Evolutionary conservation across 1,140 invertebrate species (phyloP), one percentile per base, ranked within the genome.

Genomic region (Monochamus saltuarius): DNA sequence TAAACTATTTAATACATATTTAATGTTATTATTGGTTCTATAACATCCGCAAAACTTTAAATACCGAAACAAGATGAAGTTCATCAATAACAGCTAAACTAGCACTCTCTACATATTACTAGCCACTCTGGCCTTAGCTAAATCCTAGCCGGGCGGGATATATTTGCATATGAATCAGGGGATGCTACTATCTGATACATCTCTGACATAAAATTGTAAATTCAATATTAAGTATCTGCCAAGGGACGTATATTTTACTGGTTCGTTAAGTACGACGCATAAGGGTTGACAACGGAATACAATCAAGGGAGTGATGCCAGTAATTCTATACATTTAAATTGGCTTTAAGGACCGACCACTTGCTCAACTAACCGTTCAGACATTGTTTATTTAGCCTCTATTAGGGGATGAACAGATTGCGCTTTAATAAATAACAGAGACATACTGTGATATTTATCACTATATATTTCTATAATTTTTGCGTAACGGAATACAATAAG

Each of bases 291-390:
- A 59, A 67, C 63, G 65, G 57, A 55, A 64, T 70, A 53, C 61
- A 70, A 70, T 68, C 64, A 65, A 64, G 63, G 65, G 69, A 64
- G 67, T 65, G 65, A 71, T 71, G 64, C 61, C 54, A 59, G 65
- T 71, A 71, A 71, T 71, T 71, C 67, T 69, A 71, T 71, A 71
- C 69, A 71, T 71, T 71, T 71, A 71, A 71, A 71, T 71, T 71
- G 69, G 69, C 62, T 69, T 60, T 70, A 68, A 70, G 51, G 56
- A 35, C 45, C 45, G 61, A 53, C 58, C 52, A 50, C 51, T 53
- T 59, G 58, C 58, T 51, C 43, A 55, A 64, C 65, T 53, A 67
- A 61, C 62, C 62, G 46, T 56, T 40, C 29, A 61, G 53, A 49
- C 56, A 59, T 65, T 65, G 64, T 58, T 66, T 66, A 63, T 66